Percentiles rank a stretch among this genome's conserved stretches.
Conservation (phyloP, 2,113 vertebrate genomes). For the Penelope pileata region DNA sequence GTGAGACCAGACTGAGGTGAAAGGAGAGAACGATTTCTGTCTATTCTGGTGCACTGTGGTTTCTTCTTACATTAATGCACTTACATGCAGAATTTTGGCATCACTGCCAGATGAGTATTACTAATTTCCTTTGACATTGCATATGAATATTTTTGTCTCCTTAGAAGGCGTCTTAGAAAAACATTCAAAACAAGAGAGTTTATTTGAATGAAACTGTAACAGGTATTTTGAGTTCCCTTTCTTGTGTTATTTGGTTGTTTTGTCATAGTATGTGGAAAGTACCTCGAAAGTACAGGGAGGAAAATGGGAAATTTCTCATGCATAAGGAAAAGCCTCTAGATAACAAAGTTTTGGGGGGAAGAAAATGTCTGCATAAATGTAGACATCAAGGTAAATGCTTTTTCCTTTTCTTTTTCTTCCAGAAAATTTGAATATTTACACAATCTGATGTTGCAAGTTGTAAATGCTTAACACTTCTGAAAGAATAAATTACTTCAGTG, state of each 20-base stretch:
- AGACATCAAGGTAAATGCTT: conserved; percentile 44
- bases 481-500: conserved; percentile 43
- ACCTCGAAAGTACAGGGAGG: conserved; percentile 12
- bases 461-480: conserved; percentile 50
- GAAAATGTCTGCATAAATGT: not conserved
- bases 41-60: not conserved
- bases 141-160: not conserved
- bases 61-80: not conserved
- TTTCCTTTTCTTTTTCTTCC: conserved; percentile 37
- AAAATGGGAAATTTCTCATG: conserved; percentile 13
- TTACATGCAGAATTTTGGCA: not conserved
- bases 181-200: conserved; percentile 9
- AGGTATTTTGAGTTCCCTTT: conserved; percentile 46
- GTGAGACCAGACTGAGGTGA: not conserved
- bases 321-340: conserved; percentile 15
- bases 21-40: not conserved
- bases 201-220: not conserved
- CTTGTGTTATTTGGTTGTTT: not conserved
- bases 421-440: conserved; percentile 53
- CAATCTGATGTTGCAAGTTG: conserved; percentile 32
- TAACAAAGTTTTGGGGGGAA: not conserved
- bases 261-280: conserved; percentile 11
- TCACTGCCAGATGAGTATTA: not conserved
- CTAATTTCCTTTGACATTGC: conserved; percentile 8
- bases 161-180: conserved; percentile 49